Percentiles rank a stretch among this genome's conserved stretches.
phyloP scores from a whole-genome alignment of 2,797 vertebrate species.

The Geotrypetes seraphini region DNA sequence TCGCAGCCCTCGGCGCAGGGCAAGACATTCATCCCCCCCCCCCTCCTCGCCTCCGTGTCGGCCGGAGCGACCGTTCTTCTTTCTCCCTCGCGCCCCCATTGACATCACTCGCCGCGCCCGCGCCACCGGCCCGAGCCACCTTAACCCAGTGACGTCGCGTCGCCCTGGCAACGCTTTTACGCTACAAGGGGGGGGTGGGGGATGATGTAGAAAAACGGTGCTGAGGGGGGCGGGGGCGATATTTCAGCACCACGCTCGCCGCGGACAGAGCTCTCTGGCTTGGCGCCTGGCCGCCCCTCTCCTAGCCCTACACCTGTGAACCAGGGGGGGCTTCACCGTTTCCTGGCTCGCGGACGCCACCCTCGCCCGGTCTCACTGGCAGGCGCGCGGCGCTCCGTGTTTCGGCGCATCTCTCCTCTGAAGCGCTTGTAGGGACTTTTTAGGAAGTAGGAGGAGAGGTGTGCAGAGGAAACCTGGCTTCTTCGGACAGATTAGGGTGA shows the following conservation, averaged over 20 bases:
- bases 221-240: slow-evolving; percentile 7
- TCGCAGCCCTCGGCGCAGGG: too few species aligned
- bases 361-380: background rate
- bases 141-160: slow-evolving; percentile 35
- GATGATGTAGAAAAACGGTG: slow-evolving; percentile 42
- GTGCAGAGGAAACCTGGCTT: background rate
- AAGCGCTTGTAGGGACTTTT: too few species aligned
- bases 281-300: slow-evolving; percentile 1
- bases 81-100: background rate
- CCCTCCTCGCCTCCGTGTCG: background rate
- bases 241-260: slow-evolving; percentile 66
- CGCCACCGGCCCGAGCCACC: slow-evolving; percentile 16
- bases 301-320: background rate
- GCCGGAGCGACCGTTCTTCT: background rate
- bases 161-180: slow-evolving; percentile 66
- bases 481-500: background rate
- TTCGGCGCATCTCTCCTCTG: too few species aligned
- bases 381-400: too few species aligned
- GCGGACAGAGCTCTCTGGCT: slow-evolving; percentile 53
- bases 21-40: background rate
- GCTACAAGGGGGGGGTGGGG: slow-evolving; percentile 53
- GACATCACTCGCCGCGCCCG: too few species aligned
- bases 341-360: too few species aligned
- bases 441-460: too few species aligned
- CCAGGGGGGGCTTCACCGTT: too few species aligned